phyloP scores from a whole-genome alignment of 1,140 invertebrate species.

The Dinothrombium tinctorium region DNA sequence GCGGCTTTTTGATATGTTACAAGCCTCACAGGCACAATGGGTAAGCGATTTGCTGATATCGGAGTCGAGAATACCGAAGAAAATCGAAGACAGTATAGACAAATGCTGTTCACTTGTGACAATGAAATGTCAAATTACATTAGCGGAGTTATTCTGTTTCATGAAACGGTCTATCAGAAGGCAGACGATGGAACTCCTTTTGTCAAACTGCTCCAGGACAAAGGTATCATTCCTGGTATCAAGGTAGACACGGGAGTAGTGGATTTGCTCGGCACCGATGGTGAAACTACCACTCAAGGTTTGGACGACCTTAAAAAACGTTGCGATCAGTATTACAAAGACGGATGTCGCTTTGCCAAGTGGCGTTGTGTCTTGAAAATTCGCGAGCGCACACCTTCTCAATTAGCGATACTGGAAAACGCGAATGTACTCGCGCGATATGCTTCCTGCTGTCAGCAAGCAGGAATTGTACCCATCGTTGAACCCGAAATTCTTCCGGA shows the following conservation, averaged over 20 bases:
- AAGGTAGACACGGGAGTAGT: slow-evolving; percentile 79
- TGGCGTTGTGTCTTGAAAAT: slow-evolving; percentile 96
- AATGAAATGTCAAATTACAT: slow-evolving; percentile 39
- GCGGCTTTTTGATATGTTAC: background rate
- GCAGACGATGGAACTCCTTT: slow-evolving; percentile 60
- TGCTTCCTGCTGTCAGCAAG: slow-evolving; percentile 56
- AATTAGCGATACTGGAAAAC: slow-evolving; percentile 72
- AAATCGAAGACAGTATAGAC: slow-evolving; percentile 49
- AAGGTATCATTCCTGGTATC: slow-evolving; percentile 71
- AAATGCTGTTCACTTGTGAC: slow-evolving; percentile 74
- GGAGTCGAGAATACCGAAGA: slow-evolving; percentile 44
- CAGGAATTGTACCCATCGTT: slow-evolving; percentile 81
- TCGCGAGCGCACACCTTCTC: slow-evolving; percentile 58
- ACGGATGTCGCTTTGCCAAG: slow-evolving; percentile 93
- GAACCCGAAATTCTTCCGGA: slow-evolving; percentile 75
- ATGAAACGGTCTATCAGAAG: slow-evolving; percentile 94
- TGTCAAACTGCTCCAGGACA: slow-evolving; percentile 48
- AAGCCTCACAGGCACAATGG: slow-evolving; percentile 39
- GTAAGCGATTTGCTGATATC: slow-evolving; percentile 52
- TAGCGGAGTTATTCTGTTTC: slow-evolving; percentile 80
- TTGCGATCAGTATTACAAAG: slow-evolving; percentile 93
- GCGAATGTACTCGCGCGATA: slow-evolving; percentile 88
- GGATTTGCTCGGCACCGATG: slow-evolving; percentile 61
- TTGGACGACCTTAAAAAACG: slow-evolving; percentile 77
- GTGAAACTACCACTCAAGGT: slow-evolving; percentile 89